phyloP scores from a whole-genome alignment of 2,888 invertebrate genomes.

The Agriopis aurantiaria region DNA sequence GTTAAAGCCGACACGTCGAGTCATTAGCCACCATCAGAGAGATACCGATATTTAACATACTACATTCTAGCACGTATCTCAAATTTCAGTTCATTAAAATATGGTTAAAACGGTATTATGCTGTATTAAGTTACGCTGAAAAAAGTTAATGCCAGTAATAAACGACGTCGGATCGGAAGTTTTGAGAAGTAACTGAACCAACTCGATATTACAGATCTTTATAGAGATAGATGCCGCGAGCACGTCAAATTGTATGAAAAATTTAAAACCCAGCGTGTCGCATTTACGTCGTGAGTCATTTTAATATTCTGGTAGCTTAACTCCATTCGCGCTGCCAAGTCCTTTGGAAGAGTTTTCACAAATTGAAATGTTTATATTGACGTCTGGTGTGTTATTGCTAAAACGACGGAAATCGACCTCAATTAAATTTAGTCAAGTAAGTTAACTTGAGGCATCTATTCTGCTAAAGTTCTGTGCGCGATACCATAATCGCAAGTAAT shows the following conservation, averaged over 20 bases:
- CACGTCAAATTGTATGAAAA: too few species aligned
- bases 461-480: slow-evolving; percentile 40
- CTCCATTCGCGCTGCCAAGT: too few species aligned
- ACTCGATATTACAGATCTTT: slow-evolving; percentile 25
- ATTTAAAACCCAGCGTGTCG: too few species aligned
- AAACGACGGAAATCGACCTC: too few species aligned
- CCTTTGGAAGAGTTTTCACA: too few species aligned
- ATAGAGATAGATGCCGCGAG: too few species aligned
- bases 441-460: too few species aligned
- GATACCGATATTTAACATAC: slow-evolving; percentile 33
- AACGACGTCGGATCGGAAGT: slow-evolving; percentile 53
- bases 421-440: too few species aligned
- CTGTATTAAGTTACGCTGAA: slow-evolving; percentile 45
- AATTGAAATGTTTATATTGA: too few species aligned
- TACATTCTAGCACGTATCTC: slow-evolving; percentile 55
- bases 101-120: slow-evolving; percentile 57
- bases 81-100: slow-evolving; percentile 54
- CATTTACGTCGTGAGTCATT: too few species aligned
- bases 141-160: slow-evolving; percentile 59
- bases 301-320: too few species aligned
- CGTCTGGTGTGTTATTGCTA: too few species aligned
- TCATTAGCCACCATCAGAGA: slow-evolving; percentile 48
- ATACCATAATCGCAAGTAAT: slow-evolving; percentile 47
- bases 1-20: slow-evolving; percentile 36
- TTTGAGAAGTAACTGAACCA: slow-evolving; percentile 53